Base-by-base conservation (phyloP, 2,888 invertebrate genomes). In the Choristoneura rosaceana region DNA sequence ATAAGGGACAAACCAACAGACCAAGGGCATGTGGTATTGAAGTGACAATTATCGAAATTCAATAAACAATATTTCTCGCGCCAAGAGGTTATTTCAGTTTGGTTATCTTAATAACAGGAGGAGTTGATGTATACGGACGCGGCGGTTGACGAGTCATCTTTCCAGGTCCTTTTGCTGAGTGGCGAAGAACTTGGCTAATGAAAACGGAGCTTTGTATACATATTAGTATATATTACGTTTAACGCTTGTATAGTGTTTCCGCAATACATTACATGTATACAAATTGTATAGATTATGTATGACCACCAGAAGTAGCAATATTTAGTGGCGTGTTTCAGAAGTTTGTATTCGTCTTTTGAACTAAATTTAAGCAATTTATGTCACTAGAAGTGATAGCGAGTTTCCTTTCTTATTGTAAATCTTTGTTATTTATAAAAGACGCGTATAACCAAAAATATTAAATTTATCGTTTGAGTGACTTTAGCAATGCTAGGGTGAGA, bases 121-220 rank as follows among this genome's bases (percentile, higher is more conserved):
- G 94, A 94, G 83, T 81, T 94, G 67, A 83, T 94, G 81, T 93
- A 94, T 76, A 87, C 90, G 43, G 93, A 93, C 68, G 87, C 90
- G 4, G 84, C 86, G 0, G 90, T 90, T 7, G 94, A 94, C 78
- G 94, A 93, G 75, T 87, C 92, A 34, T 87, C 92, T 2, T 93
- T 93, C 80, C 85, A 93, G 47, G 92, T 94, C 73, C 88, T 94
- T 61, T 84, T 93, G 34, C 80, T 93, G 75, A 93, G 88, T 77
- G 90, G 90, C 3, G 92, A 92, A 75, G 91, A 92, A 62, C 80
- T 83, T 38, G 66, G 74, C 12, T 78, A 76, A 71, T 55, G 34
- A 7, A 3, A 38, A 4, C 17, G 4, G 50, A 50, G 33, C 38
- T 59, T 55, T 33, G 33, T 59, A 10, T 25, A 25, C 25, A 25